Conservation (phyloP, 2,797 vertebrate genomes). For the Artibeus jamaicensis region DNA sequence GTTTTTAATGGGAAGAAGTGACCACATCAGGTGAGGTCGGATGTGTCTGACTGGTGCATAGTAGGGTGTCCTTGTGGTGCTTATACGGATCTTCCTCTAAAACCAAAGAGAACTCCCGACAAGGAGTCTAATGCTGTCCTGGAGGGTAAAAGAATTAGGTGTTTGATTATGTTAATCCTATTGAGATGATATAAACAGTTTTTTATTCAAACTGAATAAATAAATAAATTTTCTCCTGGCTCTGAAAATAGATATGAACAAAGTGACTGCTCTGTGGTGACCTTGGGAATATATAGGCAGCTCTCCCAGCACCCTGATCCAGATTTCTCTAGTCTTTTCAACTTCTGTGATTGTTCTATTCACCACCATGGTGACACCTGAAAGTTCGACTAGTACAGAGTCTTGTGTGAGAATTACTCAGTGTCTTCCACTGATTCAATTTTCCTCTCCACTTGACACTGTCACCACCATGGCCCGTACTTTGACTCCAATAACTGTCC, state of each 20-base stretch:
- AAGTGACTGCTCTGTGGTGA: neutral
- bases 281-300: neutral
- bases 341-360: accelerated
- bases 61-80: neutral
- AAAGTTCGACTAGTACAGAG: accelerated
- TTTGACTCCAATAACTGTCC: neutral
- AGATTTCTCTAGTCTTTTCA: neutral
- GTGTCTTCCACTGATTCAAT: accelerated
- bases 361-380: neutral
- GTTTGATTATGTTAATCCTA: slow-evolving; percentile 33
- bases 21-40: neutral
- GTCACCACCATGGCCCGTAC: too few relatives aligned
- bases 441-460: neutral
- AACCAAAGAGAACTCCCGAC: neutral
- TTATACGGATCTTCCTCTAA: neutral
- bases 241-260: neutral
- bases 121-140: neutral
- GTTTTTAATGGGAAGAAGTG: neutral
- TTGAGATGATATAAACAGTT: neutral
- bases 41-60: neutral
- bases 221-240: neutral
- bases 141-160: neutral
- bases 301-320: too few relatives aligned
- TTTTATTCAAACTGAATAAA: neutral
- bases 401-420: neutral